Evolutionary conservation across 2,888 invertebrate genomes (phyloP), one percentile per base, ranked within the genome.

Genomic region (Abrostola tripartita): DNA sequence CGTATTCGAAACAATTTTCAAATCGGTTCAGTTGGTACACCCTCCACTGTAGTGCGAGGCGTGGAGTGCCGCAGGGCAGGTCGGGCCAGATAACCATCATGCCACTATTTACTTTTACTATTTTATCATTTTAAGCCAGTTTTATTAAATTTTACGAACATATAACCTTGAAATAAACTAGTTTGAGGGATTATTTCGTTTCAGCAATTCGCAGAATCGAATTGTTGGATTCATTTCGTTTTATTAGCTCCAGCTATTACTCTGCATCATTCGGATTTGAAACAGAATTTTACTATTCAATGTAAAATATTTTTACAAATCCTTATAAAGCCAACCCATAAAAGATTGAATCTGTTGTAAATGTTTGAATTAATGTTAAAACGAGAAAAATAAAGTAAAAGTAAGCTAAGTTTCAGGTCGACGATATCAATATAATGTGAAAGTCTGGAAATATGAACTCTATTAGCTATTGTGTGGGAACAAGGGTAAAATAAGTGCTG

Each of bases 401-500:
- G n/a, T n/a, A n/a, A 61, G 53, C 65, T 24, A 40, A 44, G 60
- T 75, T 70, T 59, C 66, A 75, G 71, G 59, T 65, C 76, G 61
- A 75, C 51, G 72, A 61, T 66, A 75, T n/a, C n/a, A n/a, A n/a
- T n/a, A n/a, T n/a, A n/a, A n/a, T 35, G 56, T 14, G 50, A 38
- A 35, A 59, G 56, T 49, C 51, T 55, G 67, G 11, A 59, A 57
- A 59, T 67, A 66, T 66, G 59, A 71, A 54, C 60, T 75, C 61
- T 70, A 57, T 76, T 62, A 75, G 76, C 49, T 75, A 24, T 57
- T 69, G 49, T 61, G 58, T 62, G 65, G 65, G 75, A 65, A 75
- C 71, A 70, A 71, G 71, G 65, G 65, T 65, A 47, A 70, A 72
- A 61, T 75, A 72, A 72, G 72, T 72, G 71, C 52, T 61, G 71